Base-by-base conservation (phyloP, 2,113 vertebrate species). In the Ameiurus melas region DNA sequence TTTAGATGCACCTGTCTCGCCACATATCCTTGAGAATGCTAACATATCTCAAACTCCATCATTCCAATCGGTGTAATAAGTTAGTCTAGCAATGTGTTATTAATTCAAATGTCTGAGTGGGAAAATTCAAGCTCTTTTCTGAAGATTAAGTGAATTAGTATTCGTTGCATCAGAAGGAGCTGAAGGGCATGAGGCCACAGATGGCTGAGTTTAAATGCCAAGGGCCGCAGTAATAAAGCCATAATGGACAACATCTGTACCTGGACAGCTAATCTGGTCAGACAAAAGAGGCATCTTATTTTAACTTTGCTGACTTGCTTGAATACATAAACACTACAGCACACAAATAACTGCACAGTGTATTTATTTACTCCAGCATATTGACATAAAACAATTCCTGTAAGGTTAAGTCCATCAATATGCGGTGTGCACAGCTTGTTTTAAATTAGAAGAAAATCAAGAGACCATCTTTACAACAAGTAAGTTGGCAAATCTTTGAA, bases 161-260 rank as follows among this genome's bases (percentile, higher is more conserved):
- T 87, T 89, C 80, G 66, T 66, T 82, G 39, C 55, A 51, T 87
- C 80, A 27, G 51, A 81, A 89, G 88, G 36, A 60, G 78, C 13
- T 75, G 68, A 77, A 90, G 83, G 84, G 39, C 83, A 89, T 68
- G 55, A 36, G 60, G 78, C 73, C 86, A 85, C 90, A 91, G 78
- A 87, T 89, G 86, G 83, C 36, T 79, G 77, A 62, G 43, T 77
- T 91, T 53, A 85, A 47, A 85, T 71, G 43, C n/a, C 79, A 77
- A 78, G 78, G 83, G 43, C 80, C 53, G 53, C 77, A 91, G 87
- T 87, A 85, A 80, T 85, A 79, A 87, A 91, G 85, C 22, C 16
- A 79, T 85, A 83, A 87, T 89, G 70, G 83, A 77, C 39, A 85
- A 89, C 86, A 89, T 79, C 60, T 87, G 78, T 83, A 82, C 36